Base-by-base conservation (phyloP, 2,888 invertebrate species). In the Lasioglossum lativentre region DNA sequence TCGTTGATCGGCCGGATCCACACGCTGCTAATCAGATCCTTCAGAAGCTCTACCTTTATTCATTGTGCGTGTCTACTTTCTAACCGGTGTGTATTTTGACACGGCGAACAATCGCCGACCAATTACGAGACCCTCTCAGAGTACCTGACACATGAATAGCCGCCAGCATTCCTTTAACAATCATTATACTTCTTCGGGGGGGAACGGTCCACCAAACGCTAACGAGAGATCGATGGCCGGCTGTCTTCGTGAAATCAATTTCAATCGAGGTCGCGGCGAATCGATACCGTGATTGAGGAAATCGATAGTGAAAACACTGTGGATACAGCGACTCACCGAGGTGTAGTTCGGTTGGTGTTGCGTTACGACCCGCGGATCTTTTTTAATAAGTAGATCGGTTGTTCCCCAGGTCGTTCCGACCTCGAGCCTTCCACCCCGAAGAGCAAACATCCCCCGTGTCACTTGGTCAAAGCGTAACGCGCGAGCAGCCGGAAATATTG, bases 201-300 rank as follows among this genome's bases (percentile, higher is more conserved):
- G n/a, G 82, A 71, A 73, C 78, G 75, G 78, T 71, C 77, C 84
- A 80, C n/a, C 30, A 30, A 47, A 23, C 83, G 86, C 89, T 92
- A 91, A 92, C 92, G 91, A 92, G 91, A 92, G 91, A 92, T 92
- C 90, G 90, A 88, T 89, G 89, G 90, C 85, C 68, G 40, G 80
- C 83, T 73, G 78, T 66, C 78, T 81, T 74, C 42, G 76, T 72
- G 82, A 82, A 27, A 66, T 70, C 72, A 68, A 68, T 68, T 68
- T 68, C 23, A n/a, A 40, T 68, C 34, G 68, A n/a, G 68, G 68
- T n/a, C n/a, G 10, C 68, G 2, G 19, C 47, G 47, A 63, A 14
- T 27, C 27, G 16, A 27, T 5, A 38, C 68, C 68, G 12, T 23
- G 19, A 5, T 63, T 30, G 30, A 63, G 30, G 63, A 63, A 30